Conservation (phyloP, 2,888 invertebrate genomes). For the Xestia rhomboidea region DNA sequence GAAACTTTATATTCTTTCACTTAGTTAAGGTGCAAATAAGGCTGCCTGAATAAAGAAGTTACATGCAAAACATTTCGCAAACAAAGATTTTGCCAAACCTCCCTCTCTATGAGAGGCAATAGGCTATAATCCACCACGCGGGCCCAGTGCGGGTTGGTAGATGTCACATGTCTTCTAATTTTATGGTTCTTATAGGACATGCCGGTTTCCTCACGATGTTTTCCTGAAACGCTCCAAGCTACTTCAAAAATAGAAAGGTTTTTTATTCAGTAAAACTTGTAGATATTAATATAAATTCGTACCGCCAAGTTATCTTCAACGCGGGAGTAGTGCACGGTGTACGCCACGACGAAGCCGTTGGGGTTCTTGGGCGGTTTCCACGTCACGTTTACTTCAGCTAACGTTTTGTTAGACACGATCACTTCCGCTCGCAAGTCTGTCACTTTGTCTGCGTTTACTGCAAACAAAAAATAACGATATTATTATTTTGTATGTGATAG, state of each 20-base stretch:
- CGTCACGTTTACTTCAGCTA: constrained; percentile 91
- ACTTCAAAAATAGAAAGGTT: not conserved
- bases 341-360: constrained; percentile 96
- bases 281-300: not conserved
- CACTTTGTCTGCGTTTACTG: constrained; percentile 93
- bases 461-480: constrained; percentile 19
- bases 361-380: constrained; percentile 96
- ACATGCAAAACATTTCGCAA: not conserved
- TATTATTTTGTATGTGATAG: not conserved
- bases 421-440: constrained; percentile 85
- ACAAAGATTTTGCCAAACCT: not conserved
- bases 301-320: constrained; percentile 90
- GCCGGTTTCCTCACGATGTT: too few species aligned
- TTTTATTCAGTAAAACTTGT: not conserved
- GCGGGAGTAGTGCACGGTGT: constrained; percentile 94
- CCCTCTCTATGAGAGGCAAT: too few species aligned
- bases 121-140: too few species aligned
- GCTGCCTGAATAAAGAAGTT: not conserved
- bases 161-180: too few species aligned
- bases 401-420: constrained; percentile 84
- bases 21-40: not conserved
- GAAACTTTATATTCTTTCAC: not conserved
- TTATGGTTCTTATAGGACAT: too few species aligned
- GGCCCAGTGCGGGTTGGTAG: too few species aligned
- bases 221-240: not conserved